Evolutionary conservation across 2,888 invertebrate species (phyloP), one percentile per base, ranked within the genome.

Genomic region (Sphaerophoria taeniata): DNA sequence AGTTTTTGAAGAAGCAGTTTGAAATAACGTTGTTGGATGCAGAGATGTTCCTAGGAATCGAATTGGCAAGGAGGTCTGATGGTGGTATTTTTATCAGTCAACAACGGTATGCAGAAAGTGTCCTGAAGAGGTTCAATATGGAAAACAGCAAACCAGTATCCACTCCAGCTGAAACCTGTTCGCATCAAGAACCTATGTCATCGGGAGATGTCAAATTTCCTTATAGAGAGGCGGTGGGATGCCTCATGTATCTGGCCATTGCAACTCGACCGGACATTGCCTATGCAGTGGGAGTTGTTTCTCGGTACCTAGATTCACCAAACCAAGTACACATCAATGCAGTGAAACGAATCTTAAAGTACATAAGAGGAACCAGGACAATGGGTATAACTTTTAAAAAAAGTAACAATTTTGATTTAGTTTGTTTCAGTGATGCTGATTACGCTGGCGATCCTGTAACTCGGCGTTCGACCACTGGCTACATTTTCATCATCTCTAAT

Each of bases 21-120:
- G 63, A 65, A 49, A 65, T 49, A 12, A 65, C 63, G 7, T 33
- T n/a, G 7, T 34, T 65, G 16, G 63, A 34, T 65, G 63, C 49
- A 45, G 49, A 45, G 7, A n/a, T n/a, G 14, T 65, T 49, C 49
- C n/a, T 65, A 9, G 63, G 34, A 1, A 65, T 65, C 14, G 49
- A 65, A 45, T 11, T 65, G 11, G 31, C 2, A 16, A 65, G 14
- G 5, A 34, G 16, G 34, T 49, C 31, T 9, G 14, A 49, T 16
- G 34, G 49, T 65, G 63, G 2, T n/a, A 36, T 65, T 49, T 16
- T 4, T 49, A 11, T 65, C n/a, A 65, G 49, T 34, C 49, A 65
- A 34, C 5, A 9, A 49, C 49, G 49, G 6, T 65, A 65, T 65
- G 14, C 49, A 11, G 49, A 65, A n/a, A 16, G 49, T 34, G 31